Percentiles rank a stretch among this genome's conserved stretches.
phyloP scores from a whole-genome alignment of 53 echinoderm and acorn worm genomes.

The Echinarachnius parma region DNA sequence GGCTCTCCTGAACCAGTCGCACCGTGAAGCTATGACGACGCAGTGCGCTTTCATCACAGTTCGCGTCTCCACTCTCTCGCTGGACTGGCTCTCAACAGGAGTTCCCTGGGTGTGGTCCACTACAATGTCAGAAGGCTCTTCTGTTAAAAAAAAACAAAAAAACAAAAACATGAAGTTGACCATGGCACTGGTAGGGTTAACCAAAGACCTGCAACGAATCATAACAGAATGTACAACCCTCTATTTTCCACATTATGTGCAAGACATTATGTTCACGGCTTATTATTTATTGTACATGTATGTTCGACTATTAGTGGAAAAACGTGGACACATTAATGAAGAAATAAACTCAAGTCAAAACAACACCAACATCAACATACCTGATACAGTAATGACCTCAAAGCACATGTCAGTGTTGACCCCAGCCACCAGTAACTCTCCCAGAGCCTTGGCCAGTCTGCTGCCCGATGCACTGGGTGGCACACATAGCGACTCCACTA shows the following conservation, averaged over 20 bases:
- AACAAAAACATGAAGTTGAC: too few species aligned
- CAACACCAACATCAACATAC: too few species aligned
- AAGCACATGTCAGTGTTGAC: constrained; percentile 68
- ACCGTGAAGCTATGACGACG: constrained; percentile 67
- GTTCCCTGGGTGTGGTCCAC: constrained; percentile 65
- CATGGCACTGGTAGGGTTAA: too few species aligned
- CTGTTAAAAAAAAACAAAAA: too few species aligned
- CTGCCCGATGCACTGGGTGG: constrained; percentile 66
- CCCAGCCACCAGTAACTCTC: constrained; percentile 48
- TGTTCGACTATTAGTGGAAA: too few species aligned
- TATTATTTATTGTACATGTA: too few species aligned
- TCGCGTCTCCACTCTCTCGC: constrained; percentile 39
- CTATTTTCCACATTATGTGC: too few species aligned
- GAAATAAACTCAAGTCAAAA: too few species aligned
- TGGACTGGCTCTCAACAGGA: constrained; percentile 41
- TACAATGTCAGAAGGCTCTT: constrained; percentile 68
- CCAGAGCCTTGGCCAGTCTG: constrained; percentile 55
- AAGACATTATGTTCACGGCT: too few species aligned
- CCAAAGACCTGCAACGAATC: too few species aligned
- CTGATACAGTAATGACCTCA: constrained; percentile 62
- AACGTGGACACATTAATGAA: too few species aligned
- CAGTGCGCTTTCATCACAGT: constrained; percentile 55
- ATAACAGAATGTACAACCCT: too few species aligned
- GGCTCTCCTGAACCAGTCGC: constrained; percentile 81
- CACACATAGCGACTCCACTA: constrained; percentile 48